Evolutionary conservation across 2,888 invertebrate species (phyloP), one percentile per base, ranked within the genome.

Genomic region (Drosophila pseudotakahashii): DNA sequence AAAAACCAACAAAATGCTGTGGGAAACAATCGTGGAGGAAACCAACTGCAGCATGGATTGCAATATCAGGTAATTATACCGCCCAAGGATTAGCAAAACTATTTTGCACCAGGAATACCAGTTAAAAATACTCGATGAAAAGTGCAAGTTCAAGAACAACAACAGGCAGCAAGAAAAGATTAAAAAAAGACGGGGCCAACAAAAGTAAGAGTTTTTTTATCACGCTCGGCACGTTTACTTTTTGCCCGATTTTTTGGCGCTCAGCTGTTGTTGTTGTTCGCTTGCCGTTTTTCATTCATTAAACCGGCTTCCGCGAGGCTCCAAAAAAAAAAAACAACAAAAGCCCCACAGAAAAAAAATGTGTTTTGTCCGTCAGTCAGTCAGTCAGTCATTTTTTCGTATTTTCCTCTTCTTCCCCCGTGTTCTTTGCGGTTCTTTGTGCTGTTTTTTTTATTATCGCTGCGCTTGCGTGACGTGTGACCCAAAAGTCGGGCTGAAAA

Each of bases 11-110:
- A 89, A 89, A 87, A 92, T 92, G 92, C 78, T 91, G 88, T 92
- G 92, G 92, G 92, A 92, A 90, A 81, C 89, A 61, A 92, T 91
- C 69, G 81, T 80, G 74, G 92, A 92, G 73, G 92, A 92, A 81
- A 82, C 78, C 69, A 83, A 83, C 73, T 90, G 88, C 85, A 81
- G 73, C 73, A 91, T 91, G 90, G 92, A 92, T 82, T 92, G 91
- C 85, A 81, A 82, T 81, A 89, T 90, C 87, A 92, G 92, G 92
- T 92, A 92, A 91, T 77, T 87, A 78, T 70, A 57, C 37, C 45
- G 42, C 60, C 26, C 51, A 45, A 55, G 42, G 48, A 61, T 14
- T 53, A 62, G 69, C 62, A 73, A 76, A 70, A 57, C 41, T 7
- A 48, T 47, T 62, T 34, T 62, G 60, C 60, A 60, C 13, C 14